Evolutionary conservation across 2,797 vertebrate genomes (phyloP), one percentile per base, ranked within the genome.

Genomic region (Urophycis tenuis): DNA sequence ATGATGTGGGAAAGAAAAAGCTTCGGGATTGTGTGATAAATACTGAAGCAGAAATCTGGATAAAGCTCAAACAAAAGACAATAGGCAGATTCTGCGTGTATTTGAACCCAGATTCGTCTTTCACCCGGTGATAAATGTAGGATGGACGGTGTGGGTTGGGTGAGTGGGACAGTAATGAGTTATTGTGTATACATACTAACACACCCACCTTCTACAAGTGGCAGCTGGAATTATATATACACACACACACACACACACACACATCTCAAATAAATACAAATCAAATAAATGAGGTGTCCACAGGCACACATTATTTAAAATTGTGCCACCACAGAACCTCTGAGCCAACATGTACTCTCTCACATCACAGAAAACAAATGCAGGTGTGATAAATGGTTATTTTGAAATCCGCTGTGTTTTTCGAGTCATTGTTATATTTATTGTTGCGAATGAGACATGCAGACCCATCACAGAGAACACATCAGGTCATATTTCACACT

Each of bases 401-500:
- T 72, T 34, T 25, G 33, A 72, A n/a, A 72, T 36, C 22, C 25
- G 32, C 71, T 22, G 71, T 36, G 71, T 33, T 11, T 33, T 33
- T 71, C 31, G 14, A 33, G 69, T 32, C 19, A 71, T 31, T 17
- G 69, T 33, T 19, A 32, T 33, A 71, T 71, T 17, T 71, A 15
- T 32, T 71, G 14, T 74, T 29, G 39, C 49, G 69, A 71, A 53
- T 78, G 72, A 78, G 35, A 80, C 35, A 41, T 25, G 72, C 71
- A 49, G 25, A 77, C 34, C 53, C 33, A 33, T 69, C 29, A 75
- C 70, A 81, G 79, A 78, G 70, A 75, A 41, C 72, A 74, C 74
- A 77, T 72, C 32, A 81, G 67, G 76, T 79, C 70, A 78, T 8
- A 77, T 70, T 70, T 70, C 71, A 15, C 90, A 67, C 90, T 77